phyloP scores from a whole-genome alignment of 2,797 vertebrate genomes.

The Pelochelys cantorii region DNA sequence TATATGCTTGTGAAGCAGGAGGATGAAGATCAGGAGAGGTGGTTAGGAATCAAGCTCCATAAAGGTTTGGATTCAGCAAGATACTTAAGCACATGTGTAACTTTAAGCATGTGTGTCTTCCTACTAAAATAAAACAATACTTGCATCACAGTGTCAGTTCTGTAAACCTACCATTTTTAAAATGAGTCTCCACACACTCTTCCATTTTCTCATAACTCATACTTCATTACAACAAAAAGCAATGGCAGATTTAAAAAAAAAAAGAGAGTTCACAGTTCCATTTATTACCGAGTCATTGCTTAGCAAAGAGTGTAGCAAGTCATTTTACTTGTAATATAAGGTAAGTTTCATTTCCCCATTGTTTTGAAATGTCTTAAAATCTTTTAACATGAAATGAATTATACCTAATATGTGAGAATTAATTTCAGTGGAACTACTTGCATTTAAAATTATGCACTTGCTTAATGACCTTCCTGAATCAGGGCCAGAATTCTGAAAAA shows the following conservation, averaged over 20 bases:
- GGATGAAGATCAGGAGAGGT: neutral
- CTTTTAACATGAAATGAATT: neutral
- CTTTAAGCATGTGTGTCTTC: neutral
- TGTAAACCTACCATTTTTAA: neutral
- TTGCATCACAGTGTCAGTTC: neutral
- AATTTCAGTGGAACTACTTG: neutral
- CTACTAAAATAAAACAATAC: neutral
- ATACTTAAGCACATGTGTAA: neutral
- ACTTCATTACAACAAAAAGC: neutral
- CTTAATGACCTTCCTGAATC: neutral
- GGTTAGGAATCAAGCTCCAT: neutral
- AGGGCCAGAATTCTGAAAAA: neutral
- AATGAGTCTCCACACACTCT: fast-evolving
- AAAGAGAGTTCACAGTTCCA: neutral
- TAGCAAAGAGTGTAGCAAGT: neutral
- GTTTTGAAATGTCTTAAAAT: neutral
- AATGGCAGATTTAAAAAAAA: too few relatives aligned
- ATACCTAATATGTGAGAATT: neutral
- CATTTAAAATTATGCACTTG: neutral
- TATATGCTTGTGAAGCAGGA: neutral
- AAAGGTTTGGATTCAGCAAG: neutral
- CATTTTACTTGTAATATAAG: neutral
- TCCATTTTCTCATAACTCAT: neutral
- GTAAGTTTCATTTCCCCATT: neutral
- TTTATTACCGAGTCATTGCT: neutral